A percentile compares a stretch with the other conserved stretches of the same genome.
Conservation (phyloP, 2,113 vertebrate species). For the Triplophysa dalaica region DNA sequence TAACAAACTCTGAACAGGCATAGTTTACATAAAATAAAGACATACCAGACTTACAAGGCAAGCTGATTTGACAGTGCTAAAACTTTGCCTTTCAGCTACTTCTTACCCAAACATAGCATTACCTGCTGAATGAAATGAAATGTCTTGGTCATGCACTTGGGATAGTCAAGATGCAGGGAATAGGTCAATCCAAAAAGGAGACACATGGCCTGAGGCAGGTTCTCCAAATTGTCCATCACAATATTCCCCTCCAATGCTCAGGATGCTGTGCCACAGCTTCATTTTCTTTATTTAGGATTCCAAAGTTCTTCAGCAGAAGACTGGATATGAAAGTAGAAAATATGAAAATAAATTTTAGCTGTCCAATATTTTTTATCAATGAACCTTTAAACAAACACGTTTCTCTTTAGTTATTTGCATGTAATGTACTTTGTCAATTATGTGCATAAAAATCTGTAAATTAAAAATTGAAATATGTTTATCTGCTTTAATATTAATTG, state of each 20-base stretch:
- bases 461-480: neutral
- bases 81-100: slow-evolving; percentile 28
- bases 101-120: slow-evolving; percentile 9
- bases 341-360: slow-evolving; percentile 3
- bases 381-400: neutral
- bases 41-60: neutral
- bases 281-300: neutral
- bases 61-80: slow-evolving; percentile 32
- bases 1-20: no score
- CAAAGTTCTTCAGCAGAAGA: neutral
- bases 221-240: slow-evolving; percentile 33
- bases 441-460: neutral
- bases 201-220: slow-evolving; percentile 45
- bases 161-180: slow-evolving; percentile 48
- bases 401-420: neutral
- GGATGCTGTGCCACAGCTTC: neutral
- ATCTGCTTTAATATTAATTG: neutral
- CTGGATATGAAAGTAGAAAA: neutral
- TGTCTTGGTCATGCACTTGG: slow-evolving; percentile 43
- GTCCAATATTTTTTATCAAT: neutral
- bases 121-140: slow-evolving; percentile 42
- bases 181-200: slow-evolving; percentile 39
- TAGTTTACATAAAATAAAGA: no score
- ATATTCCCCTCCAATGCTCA: slow-evolving; percentile 42
- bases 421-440: neutral